Base-by-base conservation (phyloP, 2,888 invertebrate species). In the Carcina quercana region DNA sequence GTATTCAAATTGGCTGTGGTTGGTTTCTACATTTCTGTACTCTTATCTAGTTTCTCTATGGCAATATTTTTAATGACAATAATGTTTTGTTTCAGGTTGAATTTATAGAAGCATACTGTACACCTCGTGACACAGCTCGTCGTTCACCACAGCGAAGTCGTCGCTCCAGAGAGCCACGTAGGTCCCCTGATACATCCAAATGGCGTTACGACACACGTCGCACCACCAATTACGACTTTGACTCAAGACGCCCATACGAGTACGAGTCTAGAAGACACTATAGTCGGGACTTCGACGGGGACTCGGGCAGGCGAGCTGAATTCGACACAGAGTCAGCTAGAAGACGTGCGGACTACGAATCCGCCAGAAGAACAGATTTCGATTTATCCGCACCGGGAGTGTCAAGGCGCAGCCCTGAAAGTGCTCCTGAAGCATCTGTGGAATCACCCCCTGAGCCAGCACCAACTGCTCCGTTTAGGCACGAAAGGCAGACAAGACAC, bases 31-130 rank as follows among this genome's bases (percentile, higher is more conserved):
- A n/a, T n/a, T n/a, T n/a, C n/a, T n/a, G n/a, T n/a, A n/a, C n/a
- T n/a, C n/a, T n/a, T n/a, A n/a, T 25, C 5, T 13, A 25, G 14
- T 24, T 5, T 5, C 12, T 25, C 12, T 24, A 24, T n/a, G 15
- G 15, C 15, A 5, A n/a, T 15, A 27, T 17, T 13, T 17, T 13
- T 7, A 25, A 13, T 15, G 27, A n/a, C n/a, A n/a, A n/a, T 10
- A n/a, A 11, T 27, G 3, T 6, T 38, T 78, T 76, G 73, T 86
- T 86, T 1, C 72, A 91, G 89, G 87, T 91, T 50, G 89, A 91
- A 70, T 87, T 91, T 48, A 79, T 91, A 67, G 91, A 91, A 67
- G 88, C 89, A 35, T 91, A 91, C 65, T 89, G 91, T 58, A 91
- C 91, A 54, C 91, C 91, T 10, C 85, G 89, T 43, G 91, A 91